Evolutionary conservation across 2,888 invertebrate species (phyloP).

Genomic region (Agriopis leucophaearia): DNA sequence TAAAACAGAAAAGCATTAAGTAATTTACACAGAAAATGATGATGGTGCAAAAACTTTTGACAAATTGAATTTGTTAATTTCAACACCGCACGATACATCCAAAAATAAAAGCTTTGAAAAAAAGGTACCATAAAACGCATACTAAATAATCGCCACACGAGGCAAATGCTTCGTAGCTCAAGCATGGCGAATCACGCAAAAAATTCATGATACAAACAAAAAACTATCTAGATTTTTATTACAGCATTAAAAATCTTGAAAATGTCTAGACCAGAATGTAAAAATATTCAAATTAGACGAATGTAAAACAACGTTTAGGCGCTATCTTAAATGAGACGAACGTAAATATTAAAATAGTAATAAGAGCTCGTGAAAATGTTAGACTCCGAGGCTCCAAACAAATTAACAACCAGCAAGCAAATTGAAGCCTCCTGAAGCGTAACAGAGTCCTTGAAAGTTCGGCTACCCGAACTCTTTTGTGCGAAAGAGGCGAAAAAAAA

Average conservation of each 20-base stretch:
- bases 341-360: conserved; percentile 45
- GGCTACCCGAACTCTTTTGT: conserved; percentile 75
- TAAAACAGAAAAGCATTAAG: conserved; percentile 64
- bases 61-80: conserved; percentile 74
- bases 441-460: conserved; percentile 80
- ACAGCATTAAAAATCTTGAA: conserved; percentile 54
- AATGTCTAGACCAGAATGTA: conserved; percentile 57
- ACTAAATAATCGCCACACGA: conserved; percentile 58
- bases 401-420: conserved; percentile 48
- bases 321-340: conserved; percentile 44
- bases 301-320: conserved; percentile 55
- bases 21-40: conserved; percentile 58
- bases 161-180: conserved; percentile 59
- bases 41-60: conserved; percentile 73
- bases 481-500: conserved; percentile 69
- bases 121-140: conserved; percentile 56
- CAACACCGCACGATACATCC: conserved; percentile 57
- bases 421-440: conserved; percentile 72
- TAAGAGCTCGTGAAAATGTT: conserved; percentile 44
- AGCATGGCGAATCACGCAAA: conserved; percentile 55
- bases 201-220: conserved; percentile 54
- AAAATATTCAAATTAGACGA: conserved; percentile 62
- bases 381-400: conserved; percentile 6
- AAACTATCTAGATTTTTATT: conserved; percentile 59
- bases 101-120: conserved; percentile 56